Percentiles rank a stretch among this genome's conserved stretches.
Conservation (phyloP, 2,797 vertebrate genomes). For the Centropyge bicolor region DNA sequence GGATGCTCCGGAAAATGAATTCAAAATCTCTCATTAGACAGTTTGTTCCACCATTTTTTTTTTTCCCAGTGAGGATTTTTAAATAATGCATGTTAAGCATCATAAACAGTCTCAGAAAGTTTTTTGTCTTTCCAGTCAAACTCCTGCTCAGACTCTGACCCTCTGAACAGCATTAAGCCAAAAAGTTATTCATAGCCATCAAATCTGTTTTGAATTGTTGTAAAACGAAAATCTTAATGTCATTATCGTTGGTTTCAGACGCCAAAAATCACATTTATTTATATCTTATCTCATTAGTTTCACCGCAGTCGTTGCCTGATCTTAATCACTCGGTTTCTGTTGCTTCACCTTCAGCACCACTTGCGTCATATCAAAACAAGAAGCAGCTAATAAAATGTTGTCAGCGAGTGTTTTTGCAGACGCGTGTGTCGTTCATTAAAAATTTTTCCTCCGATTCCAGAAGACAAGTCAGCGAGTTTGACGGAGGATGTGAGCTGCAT, state of each 20-base stretch:
- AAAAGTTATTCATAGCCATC: too few relatives aligned
- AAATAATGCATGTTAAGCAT: slow-evolving; percentile 18
- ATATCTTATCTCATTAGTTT: too few relatives aligned
- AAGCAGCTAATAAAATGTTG: not conserved
- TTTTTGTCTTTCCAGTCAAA: not conserved
- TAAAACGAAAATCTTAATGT: not conserved
- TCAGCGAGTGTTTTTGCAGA: too few relatives aligned
- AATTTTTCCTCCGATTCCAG: too few relatives aligned
- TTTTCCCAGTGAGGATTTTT: slow-evolving; percentile 14
- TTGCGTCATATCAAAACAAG: too few relatives aligned
- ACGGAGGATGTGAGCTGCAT: too few relatives aligned
- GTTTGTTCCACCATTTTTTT: slow-evolving; percentile 36
- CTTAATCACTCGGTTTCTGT: too few relatives aligned
- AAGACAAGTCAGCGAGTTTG: too few relatives aligned
- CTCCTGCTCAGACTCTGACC: not conserved
- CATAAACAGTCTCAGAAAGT: not conserved
- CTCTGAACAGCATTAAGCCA: too few relatives aligned
- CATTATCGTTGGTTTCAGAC: not conserved
- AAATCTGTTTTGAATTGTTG: not conserved
- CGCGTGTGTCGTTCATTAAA: too few relatives aligned
- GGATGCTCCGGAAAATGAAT: slow-evolving; percentile 53
- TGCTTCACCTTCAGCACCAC: not conserved
- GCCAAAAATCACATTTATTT: not conserved
- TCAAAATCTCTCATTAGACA: slow-evolving; percentile 48
- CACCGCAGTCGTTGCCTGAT: too few relatives aligned